These are phyloP conservation scores for Otus sunia DNA, from an alignment of 2,113 vertebrate genomes.

Conservation along the genomic window DNA sequence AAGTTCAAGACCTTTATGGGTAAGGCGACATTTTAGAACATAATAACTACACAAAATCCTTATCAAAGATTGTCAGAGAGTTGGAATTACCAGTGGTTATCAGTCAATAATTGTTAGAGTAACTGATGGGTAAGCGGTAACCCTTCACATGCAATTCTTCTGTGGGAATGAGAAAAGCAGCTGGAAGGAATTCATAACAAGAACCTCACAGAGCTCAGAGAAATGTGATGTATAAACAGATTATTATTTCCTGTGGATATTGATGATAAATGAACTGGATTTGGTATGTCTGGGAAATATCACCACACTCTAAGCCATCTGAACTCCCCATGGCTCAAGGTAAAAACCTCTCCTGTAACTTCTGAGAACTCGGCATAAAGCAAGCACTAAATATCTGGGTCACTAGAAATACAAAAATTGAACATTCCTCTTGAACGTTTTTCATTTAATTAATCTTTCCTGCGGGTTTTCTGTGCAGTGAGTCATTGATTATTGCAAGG, in stretches of 20 bases:
- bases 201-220: slow-evolving; percentile 17
- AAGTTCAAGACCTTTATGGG: slow-evolving; percentile 4
- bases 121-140: slow-evolving; percentile 28
- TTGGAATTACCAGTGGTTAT: slow-evolving; percentile 29
- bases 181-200: slow-evolving; percentile 63
- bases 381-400: not conserved
- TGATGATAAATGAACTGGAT: slow-evolving; percentile 45
- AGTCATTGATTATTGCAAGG: slow-evolving; percentile 24
- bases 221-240: slow-evolving; percentile 59
- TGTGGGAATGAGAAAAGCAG: slow-evolving; percentile 54
- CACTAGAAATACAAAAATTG: not conserved
- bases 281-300: slow-evolving; percentile 12
- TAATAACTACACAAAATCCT: slow-evolving; percentile 7
- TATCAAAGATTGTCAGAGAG: not conserved
- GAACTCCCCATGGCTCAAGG: slow-evolving; percentile 20
- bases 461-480: not conserved
- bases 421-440: not conserved
- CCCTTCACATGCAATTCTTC: slow-evolving; percentile 48
- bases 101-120: slow-evolving; percentile 54
- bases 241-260: slow-evolving; percentile 66
- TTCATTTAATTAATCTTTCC: slow-evolving; percentile 48
- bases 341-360: slow-evolving; percentile 19
- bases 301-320: not conserved
- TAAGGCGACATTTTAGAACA: not conserved
- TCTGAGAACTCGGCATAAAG: not conserved